phyloP scores from a whole-genome alignment of 64 coral and sea anemone genomes.

The Montipora cactus region DNA sequence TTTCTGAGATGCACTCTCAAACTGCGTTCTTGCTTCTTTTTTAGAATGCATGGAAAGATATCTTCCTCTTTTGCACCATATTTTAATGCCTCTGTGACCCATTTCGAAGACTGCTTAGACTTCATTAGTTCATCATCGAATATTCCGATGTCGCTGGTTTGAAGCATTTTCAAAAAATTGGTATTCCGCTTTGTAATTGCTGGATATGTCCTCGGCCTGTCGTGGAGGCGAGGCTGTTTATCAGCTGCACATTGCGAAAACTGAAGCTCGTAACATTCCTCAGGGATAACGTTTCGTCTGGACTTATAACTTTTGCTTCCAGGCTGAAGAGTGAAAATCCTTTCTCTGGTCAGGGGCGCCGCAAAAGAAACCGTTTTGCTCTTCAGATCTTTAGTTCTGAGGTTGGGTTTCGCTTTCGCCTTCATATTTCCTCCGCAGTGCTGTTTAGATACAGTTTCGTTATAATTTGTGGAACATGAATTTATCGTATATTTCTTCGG shows the following conservation, averaged over 20 bases:
- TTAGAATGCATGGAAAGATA: conserved; percentile 56
- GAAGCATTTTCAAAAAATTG: conserved; percentile 84
- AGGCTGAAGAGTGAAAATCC: background rate
- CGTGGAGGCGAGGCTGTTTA: background rate
- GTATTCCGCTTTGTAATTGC: conserved; percentile 9
- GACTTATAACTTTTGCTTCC: background rate
- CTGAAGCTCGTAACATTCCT: background rate
- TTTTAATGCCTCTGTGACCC: conserved; percentile 67
- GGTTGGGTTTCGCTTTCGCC: background rate
- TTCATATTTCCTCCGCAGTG: background rate
- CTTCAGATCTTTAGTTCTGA: background rate
- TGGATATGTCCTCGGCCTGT: conserved; percentile 6
- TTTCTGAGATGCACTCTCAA: background rate
- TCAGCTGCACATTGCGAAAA: background rate
- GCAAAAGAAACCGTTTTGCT: conserved; percentile 44
- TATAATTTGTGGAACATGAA: background rate
- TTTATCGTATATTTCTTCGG: background rate
- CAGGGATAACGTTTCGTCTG: background rate
- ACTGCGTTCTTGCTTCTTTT: background rate
- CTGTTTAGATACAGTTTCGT: background rate
- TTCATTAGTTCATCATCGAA: conserved; percentile 67
- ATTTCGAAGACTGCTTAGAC: conserved; percentile 62
- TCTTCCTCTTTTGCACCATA: conserved; percentile 67
- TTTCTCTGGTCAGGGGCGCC: background rate
- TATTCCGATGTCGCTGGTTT: conserved; percentile 79